phyloP scores from a whole-genome alignment of 2,113 vertebrate genomes.

The Oryzias woworae region DNA sequence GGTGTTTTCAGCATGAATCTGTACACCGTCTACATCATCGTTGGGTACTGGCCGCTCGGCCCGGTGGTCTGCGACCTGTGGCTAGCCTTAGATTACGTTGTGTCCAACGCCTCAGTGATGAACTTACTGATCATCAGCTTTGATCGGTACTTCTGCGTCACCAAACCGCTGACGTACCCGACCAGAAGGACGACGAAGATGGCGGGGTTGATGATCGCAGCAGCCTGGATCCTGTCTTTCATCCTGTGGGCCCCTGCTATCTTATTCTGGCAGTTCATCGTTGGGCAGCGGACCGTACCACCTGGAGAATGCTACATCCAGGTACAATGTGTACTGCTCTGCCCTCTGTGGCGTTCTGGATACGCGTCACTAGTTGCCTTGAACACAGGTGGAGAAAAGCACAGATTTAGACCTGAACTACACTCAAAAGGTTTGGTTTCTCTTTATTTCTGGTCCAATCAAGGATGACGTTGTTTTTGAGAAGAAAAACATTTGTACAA shows the following conservation, averaged over 20 bases:
- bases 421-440: no score
- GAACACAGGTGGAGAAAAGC: no score
- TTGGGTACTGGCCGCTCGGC: conserved; percentile 95
- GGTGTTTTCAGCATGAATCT: conserved; percentile 98
- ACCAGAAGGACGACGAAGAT: conserved; percentile 95
- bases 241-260: conserved; percentile 97
- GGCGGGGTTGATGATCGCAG: conserved; percentile 96
- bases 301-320: conserved; percentile 91
- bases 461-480: no score
- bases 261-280: conserved; percentile 98
- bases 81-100: conserved; percentile 96
- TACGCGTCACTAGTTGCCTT: no score
- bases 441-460: no score
- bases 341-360: no score
- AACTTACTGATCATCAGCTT: conserved; percentile 98
- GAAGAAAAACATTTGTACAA: no score
- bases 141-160: conserved; percentile 97
- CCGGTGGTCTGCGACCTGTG: conserved; percentile 95
- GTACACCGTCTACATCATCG: conserved; percentile 94
- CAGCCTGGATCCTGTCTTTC: conserved; percentile 97
- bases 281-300: conserved; percentile 90
- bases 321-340: conserved; percentile 32
- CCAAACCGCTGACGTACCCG: conserved; percentile 93
- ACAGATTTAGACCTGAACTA: no score
- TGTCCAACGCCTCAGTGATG: conserved; percentile 97